These are phyloP conservation scores for Caenorhabditis auriculariae DNA, from an alignment of 2,888 invertebrate genomes.

Conservation along the genomic window DNA sequence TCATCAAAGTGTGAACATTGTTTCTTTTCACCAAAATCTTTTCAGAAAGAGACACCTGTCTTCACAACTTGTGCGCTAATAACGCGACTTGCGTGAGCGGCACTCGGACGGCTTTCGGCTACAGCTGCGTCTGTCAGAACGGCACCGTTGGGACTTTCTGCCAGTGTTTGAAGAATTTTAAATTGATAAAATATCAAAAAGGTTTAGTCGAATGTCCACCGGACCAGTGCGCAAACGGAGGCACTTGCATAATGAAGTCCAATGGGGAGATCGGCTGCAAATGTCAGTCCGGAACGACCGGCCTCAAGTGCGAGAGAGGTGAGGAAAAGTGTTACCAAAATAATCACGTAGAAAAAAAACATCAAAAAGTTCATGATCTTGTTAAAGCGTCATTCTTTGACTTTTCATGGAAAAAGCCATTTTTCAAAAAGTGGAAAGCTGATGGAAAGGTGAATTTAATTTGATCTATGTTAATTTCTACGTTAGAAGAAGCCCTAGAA, in stretches of 20 bases:
- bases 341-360: background rate
- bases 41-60: slow-evolving; percentile 24
- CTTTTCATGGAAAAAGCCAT: too few species aligned
- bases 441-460: too few species aligned
- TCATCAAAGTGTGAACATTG: too few species aligned
- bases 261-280: slow-evolving; percentile 37
- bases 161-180: slow-evolving; percentile 27
- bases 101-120: slow-evolving; percentile 14
- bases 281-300: slow-evolving; percentile 35
- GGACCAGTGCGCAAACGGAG: slow-evolving; percentile 32
- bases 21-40: background rate
- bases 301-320: slow-evolving; percentile 35
- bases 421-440: too few species aligned
- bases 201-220: slow-evolving; percentile 29
- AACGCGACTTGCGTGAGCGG: slow-evolving; percentile 33
- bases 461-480: background rate
- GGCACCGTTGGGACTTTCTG: slow-evolving; percentile 35
- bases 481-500: background rate
- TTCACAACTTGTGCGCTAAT: slow-evolving; percentile 21
- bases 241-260: slow-evolving; percentile 29
- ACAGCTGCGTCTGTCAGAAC: slow-evolving; percentile 30
- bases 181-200: background rate
- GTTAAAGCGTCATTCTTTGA: too few species aligned
- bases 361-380: too few species aligned
- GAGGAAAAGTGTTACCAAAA: slow-evolving; percentile 2